Evolutionary conservation across 2,113 vertebrate species (phyloP), one percentile per base, ranked within the genome.

Genomic region (Callithrix jacchus): DNA sequence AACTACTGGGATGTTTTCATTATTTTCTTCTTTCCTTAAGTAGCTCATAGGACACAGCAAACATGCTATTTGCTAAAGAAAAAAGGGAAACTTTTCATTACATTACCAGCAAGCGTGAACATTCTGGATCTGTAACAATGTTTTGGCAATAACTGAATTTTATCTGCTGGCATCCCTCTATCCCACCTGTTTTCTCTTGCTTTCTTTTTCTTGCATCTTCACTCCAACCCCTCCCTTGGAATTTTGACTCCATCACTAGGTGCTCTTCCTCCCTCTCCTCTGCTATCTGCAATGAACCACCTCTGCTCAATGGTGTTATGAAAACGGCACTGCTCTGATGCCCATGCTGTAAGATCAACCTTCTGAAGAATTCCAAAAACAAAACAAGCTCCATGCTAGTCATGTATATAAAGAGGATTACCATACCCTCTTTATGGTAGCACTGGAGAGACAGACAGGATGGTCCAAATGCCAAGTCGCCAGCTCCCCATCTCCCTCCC

Each of bases 1-100:
- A 89, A 92, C 42, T 49, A 77, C 56, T 20, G 25, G 54, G n/a
- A n/a, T 80, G 40, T 37, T 94, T 82, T 88, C 32, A n/a, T 13
- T 61, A 64, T 64, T 81, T 82, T 84, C n/a, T 84, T 70, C 68
- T 95, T 91, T 58, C 77, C 61, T 94, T 54, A 66, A 83, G 84
- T 58, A 93, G 73, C 14, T 88, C 45, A 84, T 8, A 32, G 47
- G 47, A 58, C 68, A 83, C 1, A 61, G 47, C 1, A 84, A 40
- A 58, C 40, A 37, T 32, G 64, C 14, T 42, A 37, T 64, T 86
- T 42, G 40, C 49, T 52, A 47, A 14, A 25, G 32, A 92, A 35
- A 16, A 30, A 77, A 18, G 27, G 16, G 32, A 27, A 37, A 32
- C 37, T 79, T 70, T 80, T 66, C 47, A n/a, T 47, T 61, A 87